A percentile compares a stretch with the other conserved stretches of the same genome.
Conservation (phyloP, 1,140 invertebrate genomes). For the Drosophila equinoxialis region DNA sequence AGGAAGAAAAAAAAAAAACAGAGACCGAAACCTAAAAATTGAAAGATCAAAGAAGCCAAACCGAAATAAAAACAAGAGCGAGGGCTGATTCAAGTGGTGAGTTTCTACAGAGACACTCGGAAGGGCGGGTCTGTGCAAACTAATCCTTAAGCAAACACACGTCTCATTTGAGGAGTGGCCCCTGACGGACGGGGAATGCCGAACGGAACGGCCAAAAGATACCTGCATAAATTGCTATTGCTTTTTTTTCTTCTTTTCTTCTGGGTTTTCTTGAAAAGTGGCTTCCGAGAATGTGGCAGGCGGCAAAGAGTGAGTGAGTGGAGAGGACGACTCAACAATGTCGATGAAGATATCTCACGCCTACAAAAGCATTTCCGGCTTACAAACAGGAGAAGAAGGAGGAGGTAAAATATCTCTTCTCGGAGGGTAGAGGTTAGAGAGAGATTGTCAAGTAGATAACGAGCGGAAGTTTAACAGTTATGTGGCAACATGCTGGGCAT, state of each 20-base stretch:
- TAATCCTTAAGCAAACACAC: slow-evolving; percentile 56
- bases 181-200: background rate
- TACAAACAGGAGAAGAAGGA: slow-evolving; percentile 28
- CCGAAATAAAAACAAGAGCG: slow-evolving; percentile 21
- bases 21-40: slow-evolving; percentile 1
- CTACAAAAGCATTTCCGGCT: slow-evolving; percentile 63
- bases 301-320: background rate
- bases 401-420: background rate
- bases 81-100: slow-evolving; percentile 30
- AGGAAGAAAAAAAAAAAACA: too few relatives aligned
- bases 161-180: slow-evolving; percentile 25
- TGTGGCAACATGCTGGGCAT: background rate
- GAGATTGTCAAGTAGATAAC: background rate
- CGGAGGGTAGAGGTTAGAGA: background rate
- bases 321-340: slow-evolving; percentile 10
- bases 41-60: slow-evolving; percentile 34
- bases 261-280: slow-evolving; percentile 4
- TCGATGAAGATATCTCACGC: slow-evolving; percentile 60
- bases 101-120: background rate
- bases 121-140: slow-evolving; percentile 26
- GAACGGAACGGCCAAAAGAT: slow-evolving; percentile 6
- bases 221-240: slow-evolving; percentile 51
- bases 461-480: slow-evolving; percentile 7
- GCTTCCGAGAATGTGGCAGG: slow-evolving; percentile 42
- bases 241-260: background rate